Base-by-base conservation (phyloP, 1,140 invertebrate species). In the Drosophila kurseongensis region DNA sequence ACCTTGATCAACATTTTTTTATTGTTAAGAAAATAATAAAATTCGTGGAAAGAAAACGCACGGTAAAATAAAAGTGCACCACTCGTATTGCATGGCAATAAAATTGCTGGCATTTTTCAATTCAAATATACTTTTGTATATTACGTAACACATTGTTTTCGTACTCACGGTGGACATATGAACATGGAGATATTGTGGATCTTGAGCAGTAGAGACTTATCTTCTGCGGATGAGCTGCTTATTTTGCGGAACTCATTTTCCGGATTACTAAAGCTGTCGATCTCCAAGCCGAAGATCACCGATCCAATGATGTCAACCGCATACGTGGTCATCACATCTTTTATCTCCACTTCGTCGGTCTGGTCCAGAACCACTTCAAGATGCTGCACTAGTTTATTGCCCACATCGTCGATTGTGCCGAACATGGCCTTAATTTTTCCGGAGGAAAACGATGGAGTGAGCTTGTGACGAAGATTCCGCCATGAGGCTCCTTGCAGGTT, bases 401-500 rank as follows among this genome's bases (percentile, higher is more conserved):
- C 92, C 48, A 92, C 91, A 38, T 93, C 91, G 13, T 93, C 81
- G 3, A 94, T 75, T 0, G 93, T 90, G 3, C 71, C 67, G 10
- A 94, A 94, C 93, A 95, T 94, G 0, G 73, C 78, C 75, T 94
- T 95, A 9, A 95, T 88, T 85, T 94, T 95, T 4, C 92, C 93
- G 0, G 94, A 92, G 0, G 94, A 94, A 69, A 95, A 95, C 5
- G 93, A 93, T 0, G 94, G 94, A 0, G 93, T 93, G 4, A 95
- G 58, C 58, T 94, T 94, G 0, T 83, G 72, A 35, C 94, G 88
- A 0, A 95, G 55, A 36, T 82, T 90, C 48, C 92, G 93, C 95
- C 94, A 95, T 0, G 84, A 91, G 48, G 91, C 85, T 3, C 92
- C 93, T 16, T 90, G 79, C 5, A 93, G 57, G 18, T 92, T 91